Percentiles rank a stretch among this genome's conserved stretches.
phyloP scores from a whole-genome alignment of 2,113 vertebrate species.

The Scophthalmus maximus region DNA sequence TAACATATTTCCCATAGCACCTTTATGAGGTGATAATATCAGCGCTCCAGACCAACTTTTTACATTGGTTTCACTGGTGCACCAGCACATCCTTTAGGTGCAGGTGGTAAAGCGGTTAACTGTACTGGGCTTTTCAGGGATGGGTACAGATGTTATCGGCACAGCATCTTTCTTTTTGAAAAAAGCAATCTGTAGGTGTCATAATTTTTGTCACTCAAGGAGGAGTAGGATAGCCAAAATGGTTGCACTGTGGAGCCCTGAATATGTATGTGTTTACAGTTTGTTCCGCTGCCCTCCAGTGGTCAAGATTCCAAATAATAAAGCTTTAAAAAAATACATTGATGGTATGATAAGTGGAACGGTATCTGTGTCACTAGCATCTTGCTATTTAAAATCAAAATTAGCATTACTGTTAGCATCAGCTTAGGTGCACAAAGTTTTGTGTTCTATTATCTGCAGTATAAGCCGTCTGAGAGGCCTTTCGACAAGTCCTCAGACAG shows the following conservation, averaged over 20 bases:
- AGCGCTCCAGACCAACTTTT: too few relatives aligned
- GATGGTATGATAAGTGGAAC: background rate
- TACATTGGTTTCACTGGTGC: too few relatives aligned
- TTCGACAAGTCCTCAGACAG: background rate
- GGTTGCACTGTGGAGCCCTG: too few relatives aligned
- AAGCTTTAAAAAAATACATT: background rate
- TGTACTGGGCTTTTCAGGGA: too few relatives aligned
- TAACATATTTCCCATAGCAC: background rate
- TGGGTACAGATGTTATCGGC: too few relatives aligned
- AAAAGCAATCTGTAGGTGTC: too few relatives aligned
- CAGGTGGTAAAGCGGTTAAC: too few relatives aligned
- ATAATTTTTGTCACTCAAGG: too few relatives aligned
- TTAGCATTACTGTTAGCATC: constrained; percentile 2
- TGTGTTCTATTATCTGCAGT: background rate
- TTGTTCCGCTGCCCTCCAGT: background rate
- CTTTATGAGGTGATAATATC: background rate
- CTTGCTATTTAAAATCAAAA: background rate
- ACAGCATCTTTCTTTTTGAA: too few relatives aligned
- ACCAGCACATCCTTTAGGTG: too few relatives aligned
- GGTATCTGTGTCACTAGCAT: background rate
- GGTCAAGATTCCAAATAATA: background rate
- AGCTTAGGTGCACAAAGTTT: background rate
- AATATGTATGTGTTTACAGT: background rate
- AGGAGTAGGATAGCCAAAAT: too few relatives aligned
- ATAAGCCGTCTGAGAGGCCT: background rate